These are phyloP conservation scores for Scylla paramamosain DNA, from an alignment of 1,140 invertebrate species.

Conservation along the genomic window DNA sequence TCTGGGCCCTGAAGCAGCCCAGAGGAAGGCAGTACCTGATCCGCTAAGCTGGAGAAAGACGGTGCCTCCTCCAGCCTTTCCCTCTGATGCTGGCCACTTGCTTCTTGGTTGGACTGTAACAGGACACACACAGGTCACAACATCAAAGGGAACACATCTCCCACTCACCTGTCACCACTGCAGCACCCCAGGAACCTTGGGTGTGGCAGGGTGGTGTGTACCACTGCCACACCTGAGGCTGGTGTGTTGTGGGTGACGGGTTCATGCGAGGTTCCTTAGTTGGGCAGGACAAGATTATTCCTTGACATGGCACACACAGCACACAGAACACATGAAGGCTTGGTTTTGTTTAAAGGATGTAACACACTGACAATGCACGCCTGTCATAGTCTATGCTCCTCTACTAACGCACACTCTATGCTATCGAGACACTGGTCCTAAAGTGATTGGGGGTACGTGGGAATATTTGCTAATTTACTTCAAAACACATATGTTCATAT, in stretches of 20 bases:
- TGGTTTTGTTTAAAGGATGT: background rate
- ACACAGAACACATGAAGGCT: background rate
- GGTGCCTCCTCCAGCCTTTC: slow-evolving; percentile 65
- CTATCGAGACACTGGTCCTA: background rate
- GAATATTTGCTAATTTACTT: too few species aligned
- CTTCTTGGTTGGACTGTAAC: slow-evolving; percentile 65
- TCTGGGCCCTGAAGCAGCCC: slow-evolving; percentile 21
- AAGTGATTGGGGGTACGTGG: background rate
- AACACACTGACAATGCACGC: background rate
- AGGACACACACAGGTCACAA: slow-evolving; percentile 73
- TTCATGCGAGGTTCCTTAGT: background rate
- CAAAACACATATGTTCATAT: too few species aligned
- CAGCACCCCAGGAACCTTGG: background rate
- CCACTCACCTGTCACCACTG: slow-evolving; percentile 40
- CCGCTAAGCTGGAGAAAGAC: slow-evolving; percentile 69
- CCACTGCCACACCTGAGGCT: too few species aligned
- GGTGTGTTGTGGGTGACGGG: background rate
- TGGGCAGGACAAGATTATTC: slow-evolving; percentile 1
- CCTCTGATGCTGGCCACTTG: slow-evolving; percentile 59
- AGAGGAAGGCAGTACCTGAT: slow-evolving; percentile 72
- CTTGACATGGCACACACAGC: background rate
- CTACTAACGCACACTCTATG: background rate
- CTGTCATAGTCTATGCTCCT: background rate
- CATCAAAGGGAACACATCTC: slow-evolving; percentile 55
- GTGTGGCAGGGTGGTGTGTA: background rate